Evolutionary conservation across 2,113 vertebrate species (phyloP).

Genomic region (Myrmophylax atrothorax): DNA sequence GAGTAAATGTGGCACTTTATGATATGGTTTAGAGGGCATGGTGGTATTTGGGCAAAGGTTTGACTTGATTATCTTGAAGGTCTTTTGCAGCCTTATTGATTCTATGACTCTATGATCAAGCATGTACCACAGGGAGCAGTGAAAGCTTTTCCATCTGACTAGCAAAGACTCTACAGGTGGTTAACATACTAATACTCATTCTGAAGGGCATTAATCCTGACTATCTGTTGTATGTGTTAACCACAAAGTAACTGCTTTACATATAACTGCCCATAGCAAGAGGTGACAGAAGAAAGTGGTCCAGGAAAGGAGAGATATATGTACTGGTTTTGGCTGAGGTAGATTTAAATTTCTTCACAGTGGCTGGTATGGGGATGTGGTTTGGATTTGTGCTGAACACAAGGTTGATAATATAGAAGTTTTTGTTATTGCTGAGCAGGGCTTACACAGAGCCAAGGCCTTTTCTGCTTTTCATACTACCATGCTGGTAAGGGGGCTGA

Average conservation of each 20-base stretch:
- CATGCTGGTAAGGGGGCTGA: background rate
- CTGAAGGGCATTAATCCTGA: background rate
- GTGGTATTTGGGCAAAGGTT: background rate
- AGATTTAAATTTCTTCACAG: background rate
- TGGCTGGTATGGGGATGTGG: background rate
- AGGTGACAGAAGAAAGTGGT: background rate
- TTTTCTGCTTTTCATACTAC: background rate
- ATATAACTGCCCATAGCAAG: background rate
- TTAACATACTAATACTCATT: background rate
- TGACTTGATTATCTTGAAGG: too few species aligned
- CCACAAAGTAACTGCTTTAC: background rate
- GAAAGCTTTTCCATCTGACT: background rate
- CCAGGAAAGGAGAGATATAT: background rate
- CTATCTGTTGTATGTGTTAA: background rate
- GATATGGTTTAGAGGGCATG: background rate
- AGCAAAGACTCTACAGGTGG: background rate
- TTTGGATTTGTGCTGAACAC: background rate
- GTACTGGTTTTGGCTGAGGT: background rate
- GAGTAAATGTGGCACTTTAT: too few species aligned
- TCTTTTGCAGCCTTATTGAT: too few species aligned
- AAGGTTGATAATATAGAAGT: background rate
- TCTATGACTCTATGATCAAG: background rate
- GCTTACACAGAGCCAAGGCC: background rate
- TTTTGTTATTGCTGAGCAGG: background rate
- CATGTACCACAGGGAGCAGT: background rate